phyloP scores from a whole-genome alignment of 2,797 vertebrate genomes.

The Myotis daubentonii region DNA sequence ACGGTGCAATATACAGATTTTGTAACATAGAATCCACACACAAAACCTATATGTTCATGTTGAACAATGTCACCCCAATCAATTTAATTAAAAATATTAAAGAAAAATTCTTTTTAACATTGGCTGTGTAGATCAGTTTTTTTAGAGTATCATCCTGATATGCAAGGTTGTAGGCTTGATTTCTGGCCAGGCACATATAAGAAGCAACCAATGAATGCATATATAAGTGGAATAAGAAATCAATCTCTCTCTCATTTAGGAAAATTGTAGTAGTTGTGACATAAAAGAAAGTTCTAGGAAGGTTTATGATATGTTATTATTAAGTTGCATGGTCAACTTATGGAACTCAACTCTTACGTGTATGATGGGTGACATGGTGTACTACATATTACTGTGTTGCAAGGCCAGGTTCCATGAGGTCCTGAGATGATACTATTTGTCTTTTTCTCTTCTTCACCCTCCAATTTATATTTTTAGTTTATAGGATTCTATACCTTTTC shows the following conservation, averaged over 20 bases:
- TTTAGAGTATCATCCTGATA: neutral
- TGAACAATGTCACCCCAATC: too few species aligned
- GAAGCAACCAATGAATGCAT: neutral
- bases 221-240: neutral
- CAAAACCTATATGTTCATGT: too few species aligned
- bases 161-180: neutral
- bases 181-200: neutral
- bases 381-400: neutral
- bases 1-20: too few species aligned
- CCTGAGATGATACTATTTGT: neutral
- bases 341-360: neutral
- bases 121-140: neutral
- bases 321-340: neutral
- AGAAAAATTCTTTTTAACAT: neutral
- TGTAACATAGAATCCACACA: too few species aligned
- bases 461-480: neutral
- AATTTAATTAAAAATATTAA: neutral
- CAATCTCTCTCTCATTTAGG: neutral
- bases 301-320: neutral
- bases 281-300: neutral
- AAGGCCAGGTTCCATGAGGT: neutral
- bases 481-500: neutral
- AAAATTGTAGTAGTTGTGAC: neutral
- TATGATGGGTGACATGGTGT: neutral
- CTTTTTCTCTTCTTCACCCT: neutral